Percentiles rank a stretch among this genome's conserved stretches.
Evolutionary conservation across 2,888 invertebrate genomes (phyloP).

Genomic region (Drosophila sordidula): DNA sequence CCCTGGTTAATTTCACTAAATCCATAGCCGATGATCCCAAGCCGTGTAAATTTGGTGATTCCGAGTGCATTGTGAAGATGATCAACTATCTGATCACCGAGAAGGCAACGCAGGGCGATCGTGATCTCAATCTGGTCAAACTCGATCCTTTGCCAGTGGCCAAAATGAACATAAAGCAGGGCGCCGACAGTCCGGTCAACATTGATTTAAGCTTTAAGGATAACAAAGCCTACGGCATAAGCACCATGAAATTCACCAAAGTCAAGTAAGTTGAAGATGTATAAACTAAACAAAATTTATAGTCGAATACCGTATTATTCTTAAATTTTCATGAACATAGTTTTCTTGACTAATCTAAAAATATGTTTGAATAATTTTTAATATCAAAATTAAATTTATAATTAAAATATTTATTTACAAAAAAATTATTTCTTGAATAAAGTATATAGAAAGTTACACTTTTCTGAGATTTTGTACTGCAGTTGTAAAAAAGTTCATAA

Average conservation of each 20-base stretch:
- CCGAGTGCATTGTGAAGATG: constrained; percentile 60
- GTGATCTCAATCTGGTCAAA: constrained; percentile 68
- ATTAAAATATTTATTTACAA: too few species aligned
- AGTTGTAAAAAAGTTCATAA: too few species aligned
- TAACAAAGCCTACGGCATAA: constrained; percentile 68
- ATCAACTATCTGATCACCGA: constrained; percentile 53
- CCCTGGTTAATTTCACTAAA: neutral
- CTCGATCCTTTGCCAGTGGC: constrained; percentile 77
- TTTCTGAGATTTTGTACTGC: too few species aligned
- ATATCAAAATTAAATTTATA: too few species aligned
- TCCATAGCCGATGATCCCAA: constrained; percentile 72
- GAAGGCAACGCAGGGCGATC: constrained; percentile 63
- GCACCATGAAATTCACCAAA: constrained; percentile 45
- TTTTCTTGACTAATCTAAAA: too few species aligned
- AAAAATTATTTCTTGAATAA: too few species aligned
- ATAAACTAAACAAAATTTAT: too few species aligned
- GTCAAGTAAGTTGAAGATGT: constrained; percentile 64
- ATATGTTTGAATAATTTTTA: too few species aligned
- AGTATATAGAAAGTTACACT: too few species aligned
- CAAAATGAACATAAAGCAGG: constrained; percentile 75
- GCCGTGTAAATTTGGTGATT: constrained; percentile 75
- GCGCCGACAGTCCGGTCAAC: constrained; percentile 81
- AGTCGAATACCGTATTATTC: too few species aligned
- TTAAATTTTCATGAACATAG: too few species aligned
- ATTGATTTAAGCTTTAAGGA: constrained; percentile 80